Percentiles rank a stretch among this genome's conserved stretches.
These are phyloP conservation scores for Pteruthius melanotis DNA, from an alignment of 2,113 vertebrate species.

Conservation along the genomic window DNA sequence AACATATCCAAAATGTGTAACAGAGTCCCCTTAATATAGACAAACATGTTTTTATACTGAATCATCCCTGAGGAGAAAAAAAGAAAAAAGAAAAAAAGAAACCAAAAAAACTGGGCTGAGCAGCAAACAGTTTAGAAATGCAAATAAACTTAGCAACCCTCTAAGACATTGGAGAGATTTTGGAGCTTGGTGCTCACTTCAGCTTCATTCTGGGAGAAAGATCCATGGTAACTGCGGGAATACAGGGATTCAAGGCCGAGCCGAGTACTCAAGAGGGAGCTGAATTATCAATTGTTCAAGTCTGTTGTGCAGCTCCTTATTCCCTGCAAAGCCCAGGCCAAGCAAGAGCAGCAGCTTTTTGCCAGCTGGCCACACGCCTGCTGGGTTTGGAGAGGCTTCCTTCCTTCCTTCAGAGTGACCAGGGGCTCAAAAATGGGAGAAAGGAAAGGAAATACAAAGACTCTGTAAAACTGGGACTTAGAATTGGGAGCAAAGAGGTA, in stretches of 20 bases:
- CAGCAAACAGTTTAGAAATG: neutral
- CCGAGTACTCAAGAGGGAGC: neutral
- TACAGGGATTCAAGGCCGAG: neutral
- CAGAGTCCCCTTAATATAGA: neutral
- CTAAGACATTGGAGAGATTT: neutral
- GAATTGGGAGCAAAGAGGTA: neutral
- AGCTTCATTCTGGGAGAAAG: neutral
- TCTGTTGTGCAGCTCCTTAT: neutral
- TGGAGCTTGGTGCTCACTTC: neutral
- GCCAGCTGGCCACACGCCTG: conserved; percentile 15
- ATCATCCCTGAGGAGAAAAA: neutral
- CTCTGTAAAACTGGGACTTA: neutral
- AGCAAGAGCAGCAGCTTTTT: neutral
- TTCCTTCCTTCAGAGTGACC: neutral
- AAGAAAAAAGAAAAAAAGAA: neutral
- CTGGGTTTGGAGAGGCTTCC: neutral
- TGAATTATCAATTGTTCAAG: conserved; percentile 12
- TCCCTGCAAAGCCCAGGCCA: neutral
- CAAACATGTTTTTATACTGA: neutral
- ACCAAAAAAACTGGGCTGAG: neutral
- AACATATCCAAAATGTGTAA: neutral
- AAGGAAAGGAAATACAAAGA: neutral
- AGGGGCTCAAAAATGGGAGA: neutral
- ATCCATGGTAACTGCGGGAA: neutral
- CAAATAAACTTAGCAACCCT: conserved; percentile 3